Evolutionary conservation across 2,797 vertebrate genomes (phyloP).

Genomic region (Morelia viridis): DNA sequence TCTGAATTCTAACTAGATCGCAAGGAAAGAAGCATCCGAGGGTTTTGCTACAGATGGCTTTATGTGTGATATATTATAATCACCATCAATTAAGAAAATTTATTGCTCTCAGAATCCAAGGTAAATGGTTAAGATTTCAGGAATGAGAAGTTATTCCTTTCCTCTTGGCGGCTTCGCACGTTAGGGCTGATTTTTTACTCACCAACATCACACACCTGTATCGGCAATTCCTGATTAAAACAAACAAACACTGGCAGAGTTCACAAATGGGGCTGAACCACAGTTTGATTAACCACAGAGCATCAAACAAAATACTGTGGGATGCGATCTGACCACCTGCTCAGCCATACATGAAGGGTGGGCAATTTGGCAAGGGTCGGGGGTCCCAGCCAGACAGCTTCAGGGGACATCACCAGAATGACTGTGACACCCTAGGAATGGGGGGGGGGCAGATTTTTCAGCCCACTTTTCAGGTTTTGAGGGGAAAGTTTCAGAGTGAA

Average conservation of each 20-base stretch:
- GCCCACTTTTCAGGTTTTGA: background rate
- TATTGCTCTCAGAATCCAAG: background rate
- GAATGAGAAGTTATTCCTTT: conserved; percentile 15
- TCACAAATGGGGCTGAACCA: background rate
- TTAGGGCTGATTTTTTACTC: background rate
- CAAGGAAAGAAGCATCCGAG: conserved; percentile 31
- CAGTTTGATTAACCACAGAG: background rate
- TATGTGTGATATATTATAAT: conserved; percentile 13
- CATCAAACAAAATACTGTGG: background rate
- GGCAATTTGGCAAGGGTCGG: background rate
- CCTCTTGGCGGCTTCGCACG: conserved; percentile 14
- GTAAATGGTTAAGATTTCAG: conserved; percentile 3
- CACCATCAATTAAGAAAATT: conserved; percentile 36
- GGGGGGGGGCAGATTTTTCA: background rate
- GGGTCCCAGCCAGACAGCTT: background rate
- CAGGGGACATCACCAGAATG: background rate
- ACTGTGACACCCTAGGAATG: background rate
- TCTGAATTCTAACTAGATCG: conserved; percentile 52
- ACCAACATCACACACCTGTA: background rate
- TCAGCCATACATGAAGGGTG: background rate
- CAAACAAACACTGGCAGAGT: background rate
- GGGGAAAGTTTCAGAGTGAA: background rate
- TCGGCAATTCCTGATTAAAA: fast-evolving
- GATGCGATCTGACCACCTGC: background rate
- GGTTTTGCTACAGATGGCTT: conserved; percentile 48